Base-by-base conservation (phyloP, 2,888 invertebrate species). In the Eremobia ochroleuca region DNA sequence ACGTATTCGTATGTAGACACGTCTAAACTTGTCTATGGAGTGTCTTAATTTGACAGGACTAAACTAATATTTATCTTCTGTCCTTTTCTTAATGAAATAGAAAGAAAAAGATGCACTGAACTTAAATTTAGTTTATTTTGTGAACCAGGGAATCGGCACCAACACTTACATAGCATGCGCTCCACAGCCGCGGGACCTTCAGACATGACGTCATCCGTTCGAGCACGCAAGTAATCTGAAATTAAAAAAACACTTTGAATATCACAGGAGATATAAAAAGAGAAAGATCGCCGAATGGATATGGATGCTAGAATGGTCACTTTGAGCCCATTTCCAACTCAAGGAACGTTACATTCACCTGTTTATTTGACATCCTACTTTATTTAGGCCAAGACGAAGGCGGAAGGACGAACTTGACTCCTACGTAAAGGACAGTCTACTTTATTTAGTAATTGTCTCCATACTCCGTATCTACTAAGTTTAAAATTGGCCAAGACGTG, bases 201-300 rank as follows among this genome's bases (percentile, higher is more conserved):
- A 34, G 91, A 88, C 69, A 92, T 81, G 2, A 90, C 91, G 37
- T 95, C 96, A 72, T 95, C 96, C 5, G 94, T 92, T 18, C 95
- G 92, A 0, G 91, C 94, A 15, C 96, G 93, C 58, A 96, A 89
- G 78, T 95, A 95, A 92, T 96, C 96, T 96, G 89, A n/a, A 58
- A 66, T 58, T 58, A 11, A 15, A 0, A 40, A 73, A 59, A 49
- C 0, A n/a, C 25, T 31, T 18, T 40, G 0, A 28, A 15, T 73
- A 46, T 58, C 4, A 21, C 13, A 71, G 1, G 40, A 58, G 4
- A 18, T 40, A 70, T 2, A 13, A 18, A 71, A 34, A 6, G 0
- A 21, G 8, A 31, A n/a, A 21, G 3, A 43, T 15, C n/a, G 25
- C 13, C 2, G 8, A 55, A 52, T 31, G 0, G 8, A n/a, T n/a